These are phyloP conservation scores for Frieseomelitta varia DNA, from an alignment of 1,140 invertebrate genomes.

Conservation along the genomic window DNA sequence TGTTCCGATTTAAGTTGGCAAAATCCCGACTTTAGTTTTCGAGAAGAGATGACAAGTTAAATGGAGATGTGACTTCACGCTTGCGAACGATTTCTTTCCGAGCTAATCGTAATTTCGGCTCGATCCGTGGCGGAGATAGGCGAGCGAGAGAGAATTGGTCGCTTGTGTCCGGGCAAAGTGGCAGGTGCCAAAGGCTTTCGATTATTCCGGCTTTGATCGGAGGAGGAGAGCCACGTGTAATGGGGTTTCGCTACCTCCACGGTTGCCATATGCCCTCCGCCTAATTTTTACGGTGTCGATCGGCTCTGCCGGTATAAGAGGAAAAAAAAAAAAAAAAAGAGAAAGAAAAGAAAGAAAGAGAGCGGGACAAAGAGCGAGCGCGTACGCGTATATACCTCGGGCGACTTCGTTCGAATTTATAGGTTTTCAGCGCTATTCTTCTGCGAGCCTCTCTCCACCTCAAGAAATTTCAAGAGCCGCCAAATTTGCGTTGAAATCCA, in stretches of 20 bases:
- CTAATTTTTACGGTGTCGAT: constrained; percentile 70
- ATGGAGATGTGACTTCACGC: constrained; percentile 5
- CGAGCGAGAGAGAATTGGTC: constrained; percentile 25
- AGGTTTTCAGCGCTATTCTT: constrained; percentile 59
- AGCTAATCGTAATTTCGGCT: constrained; percentile 38
- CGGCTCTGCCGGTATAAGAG: constrained; percentile 9
- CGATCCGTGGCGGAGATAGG: constrained; percentile 24
- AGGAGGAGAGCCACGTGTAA: constrained; percentile 54
- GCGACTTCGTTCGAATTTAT: constrained; percentile 63
- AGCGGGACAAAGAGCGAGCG: not conserved
- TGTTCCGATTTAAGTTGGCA: not conserved
- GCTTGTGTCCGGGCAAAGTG: constrained; percentile 50
- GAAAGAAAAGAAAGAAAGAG: not conserved
- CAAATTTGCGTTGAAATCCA: constrained; percentile 54
- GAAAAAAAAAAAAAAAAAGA: not conserved
- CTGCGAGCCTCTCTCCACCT: not conserved
- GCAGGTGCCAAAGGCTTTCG: constrained; percentile 71
- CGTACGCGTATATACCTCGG: constrained; percentile 52
- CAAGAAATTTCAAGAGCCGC: constrained; percentile 46
- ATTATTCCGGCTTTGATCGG: constrained; percentile 70
- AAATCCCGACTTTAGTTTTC: not conserved
- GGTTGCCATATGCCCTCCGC: constrained; percentile 69
- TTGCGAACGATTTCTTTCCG: constrained; percentile 1
- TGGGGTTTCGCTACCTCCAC: constrained; percentile 67
- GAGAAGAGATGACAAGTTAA: constrained; percentile 20